Evolutionary conservation across 1,140 invertebrate species (phyloP).

Genomic region (Galendromus occidentalis): DNA sequence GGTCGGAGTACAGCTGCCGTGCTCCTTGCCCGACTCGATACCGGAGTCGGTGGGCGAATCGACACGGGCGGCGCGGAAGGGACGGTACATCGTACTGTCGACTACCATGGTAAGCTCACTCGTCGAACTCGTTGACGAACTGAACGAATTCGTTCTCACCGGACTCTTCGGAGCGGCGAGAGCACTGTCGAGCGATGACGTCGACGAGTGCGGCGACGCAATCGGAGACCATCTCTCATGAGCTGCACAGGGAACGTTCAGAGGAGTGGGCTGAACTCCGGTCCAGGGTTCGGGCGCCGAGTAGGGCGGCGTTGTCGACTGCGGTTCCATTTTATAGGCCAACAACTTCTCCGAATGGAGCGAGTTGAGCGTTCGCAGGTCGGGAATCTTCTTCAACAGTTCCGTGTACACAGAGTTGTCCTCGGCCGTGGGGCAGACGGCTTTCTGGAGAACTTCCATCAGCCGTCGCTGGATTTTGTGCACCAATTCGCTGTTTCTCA

Average conservation of each 20-base stretch:
- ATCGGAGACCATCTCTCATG: constrained; percentile 40
- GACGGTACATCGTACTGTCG: neutral
- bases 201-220: constrained; percentile 26
- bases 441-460: constrained; percentile 60
- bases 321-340: constrained; percentile 60
- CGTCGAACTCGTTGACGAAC: neutral
- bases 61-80: constrained; percentile 36
- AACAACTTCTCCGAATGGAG: constrained; percentile 86
- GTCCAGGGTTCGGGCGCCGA: constrained; percentile 6
- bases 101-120: constrained; percentile 4
- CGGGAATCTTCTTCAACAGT: constrained; percentile 78
- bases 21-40: constrained; percentile 61
- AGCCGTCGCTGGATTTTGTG: constrained; percentile 76
- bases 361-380: constrained; percentile 79
- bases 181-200: constrained; percentile 14
- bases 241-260: constrained; percentile 9
- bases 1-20: constrained; percentile 33
- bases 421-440: constrained; percentile 45
- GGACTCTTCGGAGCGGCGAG: constrained; percentile 9
- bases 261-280: neutral
- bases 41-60: constrained; percentile 77
- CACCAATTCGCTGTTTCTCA: constrained; percentile 72
- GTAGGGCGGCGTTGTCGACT: constrained; percentile 4
- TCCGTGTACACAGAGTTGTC: constrained; percentile 51
- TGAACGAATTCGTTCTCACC: neutral